Percentiles rank a stretch among this genome's conserved stretches.
Evolutionary conservation across 1,140 invertebrate species (phyloP).

Genomic region (Drosophila hydei): DNA sequence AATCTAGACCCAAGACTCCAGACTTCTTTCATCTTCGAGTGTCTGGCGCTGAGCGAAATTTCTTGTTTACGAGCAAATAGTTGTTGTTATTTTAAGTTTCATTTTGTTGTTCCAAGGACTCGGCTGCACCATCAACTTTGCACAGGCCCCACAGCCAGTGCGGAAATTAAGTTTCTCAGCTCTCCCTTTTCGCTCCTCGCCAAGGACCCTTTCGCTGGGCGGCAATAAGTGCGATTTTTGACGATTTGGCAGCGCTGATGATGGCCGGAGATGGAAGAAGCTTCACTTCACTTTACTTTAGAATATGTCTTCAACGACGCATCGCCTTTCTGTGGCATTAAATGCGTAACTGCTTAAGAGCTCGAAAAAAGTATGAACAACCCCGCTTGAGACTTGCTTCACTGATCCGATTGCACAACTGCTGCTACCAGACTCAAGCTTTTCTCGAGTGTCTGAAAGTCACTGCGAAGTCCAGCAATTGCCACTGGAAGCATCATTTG

Average conservation of each 20-base stretch:
- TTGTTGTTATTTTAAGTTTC: slow-evolving; percentile 82
- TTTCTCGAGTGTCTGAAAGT: slow-evolving; percentile 36
- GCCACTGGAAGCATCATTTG: slow-evolving; percentile 59
- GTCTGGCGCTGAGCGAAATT: slow-evolving; percentile 72
- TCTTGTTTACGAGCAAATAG: slow-evolving; percentile 81
- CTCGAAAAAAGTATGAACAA: slow-evolving; percentile 46
- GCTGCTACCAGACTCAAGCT: slow-evolving; percentile 40
- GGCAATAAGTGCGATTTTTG: slow-evolving; percentile 80
- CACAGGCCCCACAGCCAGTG: slow-evolving; percentile 37
- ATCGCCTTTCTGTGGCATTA: slow-evolving; percentile 62
- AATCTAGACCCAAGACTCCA: slow-evolving; percentile 33
- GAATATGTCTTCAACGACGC: slow-evolving; percentile 14
- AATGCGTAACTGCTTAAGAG: slow-evolving; percentile 47
- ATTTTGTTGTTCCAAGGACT: slow-evolving; percentile 78
- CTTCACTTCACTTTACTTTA: slow-evolving; percentile 10
- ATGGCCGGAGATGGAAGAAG: slow-evolving; percentile 41
- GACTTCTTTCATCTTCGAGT: slow-evolving; percentile 56
- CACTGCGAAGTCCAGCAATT: slow-evolving; percentile 19
- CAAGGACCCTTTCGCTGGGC: slow-evolving; percentile 54
- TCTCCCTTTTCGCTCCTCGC: slow-evolving; percentile 2
- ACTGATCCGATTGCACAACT: slow-evolving; percentile 35
- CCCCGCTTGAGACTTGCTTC: slow-evolving; percentile 57
- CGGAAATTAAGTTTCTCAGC: slow-evolving; percentile 77
- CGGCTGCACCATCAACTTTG: slow-evolving; percentile 68
- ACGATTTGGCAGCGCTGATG: slow-evolving; percentile 72